These are phyloP conservation scores for Drosophila greeni DNA, from an alignment of 2,888 invertebrate species.

Conservation along the genomic window DNA sequence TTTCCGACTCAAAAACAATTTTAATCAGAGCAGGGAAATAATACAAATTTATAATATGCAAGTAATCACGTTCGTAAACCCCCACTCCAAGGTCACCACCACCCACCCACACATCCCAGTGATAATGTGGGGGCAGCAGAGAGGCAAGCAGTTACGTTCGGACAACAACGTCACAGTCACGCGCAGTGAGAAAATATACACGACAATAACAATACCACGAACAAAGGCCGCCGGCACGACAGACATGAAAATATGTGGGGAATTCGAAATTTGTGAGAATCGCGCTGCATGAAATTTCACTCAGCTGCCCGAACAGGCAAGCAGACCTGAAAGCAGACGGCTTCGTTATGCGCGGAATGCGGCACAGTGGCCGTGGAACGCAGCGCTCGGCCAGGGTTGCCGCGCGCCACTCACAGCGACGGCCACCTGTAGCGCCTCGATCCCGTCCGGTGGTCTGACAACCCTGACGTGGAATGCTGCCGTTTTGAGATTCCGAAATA, in stretches of 20 bases:
- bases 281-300: slow-evolving; percentile 77
- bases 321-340: slow-evolving; percentile 66
- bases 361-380: slow-evolving; percentile 41
- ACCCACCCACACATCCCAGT: not conserved
- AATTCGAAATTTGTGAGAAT: slow-evolving; percentile 77
- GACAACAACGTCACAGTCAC: slow-evolving; percentile 9
- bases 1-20: no score
- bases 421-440: slow-evolving; percentile 49
- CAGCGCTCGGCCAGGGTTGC: slow-evolving; percentile 50
- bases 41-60: not conserved
- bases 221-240: slow-evolving; percentile 46
- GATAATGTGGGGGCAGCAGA: slow-evolving; percentile 1
- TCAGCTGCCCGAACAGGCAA: slow-evolving; percentile 73
- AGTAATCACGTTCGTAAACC: not conserved
- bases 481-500: slow-evolving; percentile 48
- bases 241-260: slow-evolving; percentile 71
- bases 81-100: slow-evolving; percentile 14
- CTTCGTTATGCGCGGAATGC: slow-evolving; percentile 70
- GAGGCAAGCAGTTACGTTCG: slow-evolving; percentile 2
- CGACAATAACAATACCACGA: slow-evolving; percentile 24
- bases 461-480: slow-evolving; percentile 41
- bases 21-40: not conserved
- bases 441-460: slow-evolving; percentile 59
- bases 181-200: slow-evolving; percentile 21
- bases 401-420: slow-evolving; percentile 37